A percentile compares a stretch with the other conserved stretches of the same genome.
These are phyloP conservation scores for Caerostris darwini DNA, from an alignment of 1,140 invertebrate genomes.

Conservation along the genomic window DNA sequence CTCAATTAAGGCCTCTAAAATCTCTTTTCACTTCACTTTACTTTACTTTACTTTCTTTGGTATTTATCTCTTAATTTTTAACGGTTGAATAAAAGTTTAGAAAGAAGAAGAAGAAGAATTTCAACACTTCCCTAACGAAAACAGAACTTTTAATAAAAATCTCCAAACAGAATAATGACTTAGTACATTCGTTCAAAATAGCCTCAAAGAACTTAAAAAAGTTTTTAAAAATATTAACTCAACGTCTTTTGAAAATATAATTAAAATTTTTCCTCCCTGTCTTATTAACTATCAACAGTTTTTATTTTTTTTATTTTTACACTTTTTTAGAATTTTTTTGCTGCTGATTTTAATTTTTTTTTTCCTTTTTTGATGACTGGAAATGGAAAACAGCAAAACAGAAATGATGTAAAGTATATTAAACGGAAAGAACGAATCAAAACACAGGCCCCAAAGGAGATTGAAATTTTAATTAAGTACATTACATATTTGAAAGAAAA, in stretches of 20 bases:
- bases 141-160: neutral
- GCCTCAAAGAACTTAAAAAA: neutral
- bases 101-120: neutral
- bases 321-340: neutral
- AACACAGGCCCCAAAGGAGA: conserved; percentile 22
- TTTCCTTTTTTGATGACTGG: neutral
- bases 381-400: neutral
- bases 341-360: neutral
- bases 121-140: neutral
- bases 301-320: neutral
- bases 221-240: conserved; percentile 4
- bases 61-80: neutral
- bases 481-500: neutral
- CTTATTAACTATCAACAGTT: neutral
- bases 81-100: neutral
- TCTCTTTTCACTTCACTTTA: neutral
- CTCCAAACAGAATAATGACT: neutral
- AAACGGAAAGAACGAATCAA: conserved; percentile 57
- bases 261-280: neutral
- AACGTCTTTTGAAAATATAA: neutral
- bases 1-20: neutral
- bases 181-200: too few species aligned
- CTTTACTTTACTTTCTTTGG: neutral
- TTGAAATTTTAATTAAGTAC: conserved; percentile 66
- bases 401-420: conserved; percentile 2